These are phyloP conservation scores for Brenthis hecate DNA, from an alignment of 2,888 invertebrate genomes.

Conservation along the genomic window DNA sequence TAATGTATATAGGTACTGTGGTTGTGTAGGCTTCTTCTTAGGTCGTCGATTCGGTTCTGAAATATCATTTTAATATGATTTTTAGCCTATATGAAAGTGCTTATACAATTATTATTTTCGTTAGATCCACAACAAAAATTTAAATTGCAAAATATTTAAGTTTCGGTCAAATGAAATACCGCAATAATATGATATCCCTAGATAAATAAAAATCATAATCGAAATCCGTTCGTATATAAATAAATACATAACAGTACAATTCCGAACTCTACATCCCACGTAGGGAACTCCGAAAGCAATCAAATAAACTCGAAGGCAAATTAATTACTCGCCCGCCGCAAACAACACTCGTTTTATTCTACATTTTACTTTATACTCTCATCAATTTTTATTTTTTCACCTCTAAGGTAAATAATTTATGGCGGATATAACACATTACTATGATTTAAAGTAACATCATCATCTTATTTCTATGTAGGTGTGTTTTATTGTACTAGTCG, in stretches of 20 bases:
- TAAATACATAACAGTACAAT: neutral
- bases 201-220: too few relatives aligned
- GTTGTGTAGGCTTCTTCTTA: too few relatives aligned
- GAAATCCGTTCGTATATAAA: too few relatives aligned
- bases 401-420: conserved; percentile 7
- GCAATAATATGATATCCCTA: too few relatives aligned
- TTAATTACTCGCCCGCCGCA: conserved; percentile 35
- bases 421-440: neutral
- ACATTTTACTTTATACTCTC: conserved; percentile 2
- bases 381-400: conserved; percentile 7
- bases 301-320: conserved; percentile 33
- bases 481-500: too few relatives aligned
- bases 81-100: neutral
- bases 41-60: too few relatives aligned
- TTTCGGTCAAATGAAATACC: too few relatives aligned
- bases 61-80: neutral
- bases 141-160: too few relatives aligned
- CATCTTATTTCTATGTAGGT: too few relatives aligned
- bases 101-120: neutral
- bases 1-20: too few relatives aligned
- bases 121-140: too few relatives aligned
- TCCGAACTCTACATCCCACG: neutral
- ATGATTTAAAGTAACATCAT: neutral
- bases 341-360: conserved; percentile 21
- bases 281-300: conserved; percentile 25